These are phyloP conservation scores for Ceratotherium simum DNA, from an alignment of 2,113 vertebrate genomes.

Conservation along the genomic window DNA sequence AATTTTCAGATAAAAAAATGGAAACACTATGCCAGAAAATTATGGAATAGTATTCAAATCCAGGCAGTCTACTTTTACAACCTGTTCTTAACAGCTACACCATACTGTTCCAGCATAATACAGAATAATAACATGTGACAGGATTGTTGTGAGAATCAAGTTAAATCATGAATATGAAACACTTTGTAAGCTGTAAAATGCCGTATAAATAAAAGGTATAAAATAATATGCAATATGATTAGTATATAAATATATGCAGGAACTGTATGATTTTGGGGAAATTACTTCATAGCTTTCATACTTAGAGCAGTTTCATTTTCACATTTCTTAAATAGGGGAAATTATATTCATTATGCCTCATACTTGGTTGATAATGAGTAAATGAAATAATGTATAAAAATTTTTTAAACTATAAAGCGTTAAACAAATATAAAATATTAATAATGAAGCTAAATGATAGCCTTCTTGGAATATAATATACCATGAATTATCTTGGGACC, in stretches of 20 bases:
- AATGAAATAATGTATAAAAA: conserved; percentile 17
- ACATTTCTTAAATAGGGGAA: conserved; percentile 22
- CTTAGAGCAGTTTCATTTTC: background rate
- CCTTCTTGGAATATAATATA: conserved; percentile 4
- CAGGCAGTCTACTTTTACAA: background rate
- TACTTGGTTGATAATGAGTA: background rate
- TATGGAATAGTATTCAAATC: background rate
- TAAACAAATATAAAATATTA: conserved; percentile 29
- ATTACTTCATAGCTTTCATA: conserved; percentile 51
- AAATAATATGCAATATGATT: background rate
- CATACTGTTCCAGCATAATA: background rate
- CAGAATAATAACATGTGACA: background rate
- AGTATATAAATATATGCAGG: background rate
- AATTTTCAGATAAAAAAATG: conserved; percentile 27
- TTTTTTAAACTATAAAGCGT: background rate
- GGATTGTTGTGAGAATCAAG: background rate
- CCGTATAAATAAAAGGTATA: conserved; percentile 22
- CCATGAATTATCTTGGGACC: background rate
- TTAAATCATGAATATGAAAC: conserved; percentile 24
- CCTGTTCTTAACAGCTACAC: background rate
- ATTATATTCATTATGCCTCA: background rate
- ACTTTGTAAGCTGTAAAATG: conserved; percentile 24
- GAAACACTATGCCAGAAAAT: background rate
- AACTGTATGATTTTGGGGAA: background rate
- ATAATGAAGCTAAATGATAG: conserved; percentile 3